Evolutionary conservation across 92 coral and sea anemone genomes (phyloP), one percentile per base, ranked within the genome.

Genomic region (Zoanthus gigantus): DNA sequence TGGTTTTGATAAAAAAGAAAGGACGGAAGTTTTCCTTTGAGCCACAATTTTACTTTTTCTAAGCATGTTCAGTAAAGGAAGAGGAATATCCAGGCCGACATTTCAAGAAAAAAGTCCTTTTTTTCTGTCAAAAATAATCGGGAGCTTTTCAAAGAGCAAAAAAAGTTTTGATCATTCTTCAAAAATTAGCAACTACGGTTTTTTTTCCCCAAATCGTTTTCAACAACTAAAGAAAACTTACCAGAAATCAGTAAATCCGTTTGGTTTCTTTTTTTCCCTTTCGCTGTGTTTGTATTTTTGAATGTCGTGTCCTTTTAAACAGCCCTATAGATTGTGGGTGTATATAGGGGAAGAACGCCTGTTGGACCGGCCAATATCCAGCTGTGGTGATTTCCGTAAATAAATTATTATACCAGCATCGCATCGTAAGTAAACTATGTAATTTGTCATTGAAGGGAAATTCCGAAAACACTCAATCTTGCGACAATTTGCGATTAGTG

Each of bases 381-480:
- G 85, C 85, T 81, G 75, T 75, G 72, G 89, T 83, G 89, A 66
- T 91, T 87, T 83, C 89, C 89, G 91, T 83, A 86, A 88, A 88
- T 91, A 90, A 83, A 82, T 71, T 75, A 87, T 56, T 34, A 79
- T 76, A 83, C 67, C 84, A 78, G 58, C 68, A 86, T 48, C 73
- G 58, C 68, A 86, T 48, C 73, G 72, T 91, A 88, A 89, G 82
- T 87, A 76, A 86, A 89, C 78, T 89, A 92, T 90, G 93, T 94
- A 85, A 92, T 90, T 88, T 85, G 92, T 78, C 89, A 90, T 87
- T 90, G 87, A 89, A 86, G 75, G 77, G 56, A 74, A 87, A 94
- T 90, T 92, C 95, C 97, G 95, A 78, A 90, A 85, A 77, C 92
- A 66, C 94, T 94, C 69, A 68, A 85, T 80, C 52, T 81, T 83